Evolutionary conservation across 2,113 vertebrate genomes (phyloP).

Genomic region (Ranitomeya variabilis): DNA sequence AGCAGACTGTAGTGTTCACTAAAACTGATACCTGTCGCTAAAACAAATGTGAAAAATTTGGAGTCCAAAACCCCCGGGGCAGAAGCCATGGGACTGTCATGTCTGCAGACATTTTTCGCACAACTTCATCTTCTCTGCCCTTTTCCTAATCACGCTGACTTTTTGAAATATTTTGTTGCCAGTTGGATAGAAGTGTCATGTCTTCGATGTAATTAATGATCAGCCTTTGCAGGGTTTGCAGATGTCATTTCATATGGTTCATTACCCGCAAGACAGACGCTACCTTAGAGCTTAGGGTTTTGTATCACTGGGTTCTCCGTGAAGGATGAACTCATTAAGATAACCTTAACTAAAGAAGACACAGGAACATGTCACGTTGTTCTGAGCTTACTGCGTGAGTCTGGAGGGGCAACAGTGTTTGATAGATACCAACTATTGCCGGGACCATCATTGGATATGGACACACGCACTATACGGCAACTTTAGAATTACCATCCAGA

Average conservation of each 20-base stretch:
- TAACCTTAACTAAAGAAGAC: slow-evolving; percentile 70
- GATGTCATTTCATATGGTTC: slow-evolving; percentile 79
- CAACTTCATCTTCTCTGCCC: slow-evolving; percentile 8
- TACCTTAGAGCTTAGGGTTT: slow-evolving; percentile 79
- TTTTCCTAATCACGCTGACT: slow-evolving; percentile 58
- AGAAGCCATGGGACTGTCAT: not conserved
- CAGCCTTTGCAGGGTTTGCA: slow-evolving; percentile 65
- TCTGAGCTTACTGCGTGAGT: not conserved
- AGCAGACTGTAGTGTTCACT: not conserved
- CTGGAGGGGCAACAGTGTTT: not conserved
- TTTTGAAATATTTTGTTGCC: slow-evolving; percentile 52
- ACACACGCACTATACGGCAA: too few species aligned
- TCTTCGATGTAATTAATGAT: slow-evolving; percentile 72
- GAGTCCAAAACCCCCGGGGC: not conserved
- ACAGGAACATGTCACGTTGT: slow-evolving; percentile 55
- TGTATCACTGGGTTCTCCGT: slow-evolving; percentile 75
- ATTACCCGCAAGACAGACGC: slow-evolving; percentile 78
- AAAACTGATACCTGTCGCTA: not conserved
- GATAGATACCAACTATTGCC: not conserved
- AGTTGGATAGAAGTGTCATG: slow-evolving; percentile 62
- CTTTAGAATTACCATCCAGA: too few species aligned
- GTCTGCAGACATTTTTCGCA: not conserved
- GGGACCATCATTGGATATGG: not conserved
- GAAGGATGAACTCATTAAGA: slow-evolving; percentile 78
- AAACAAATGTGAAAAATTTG: not conserved